phyloP scores from a whole-genome alignment of 2,888 invertebrate species.

The Miltochrista miniata region DNA sequence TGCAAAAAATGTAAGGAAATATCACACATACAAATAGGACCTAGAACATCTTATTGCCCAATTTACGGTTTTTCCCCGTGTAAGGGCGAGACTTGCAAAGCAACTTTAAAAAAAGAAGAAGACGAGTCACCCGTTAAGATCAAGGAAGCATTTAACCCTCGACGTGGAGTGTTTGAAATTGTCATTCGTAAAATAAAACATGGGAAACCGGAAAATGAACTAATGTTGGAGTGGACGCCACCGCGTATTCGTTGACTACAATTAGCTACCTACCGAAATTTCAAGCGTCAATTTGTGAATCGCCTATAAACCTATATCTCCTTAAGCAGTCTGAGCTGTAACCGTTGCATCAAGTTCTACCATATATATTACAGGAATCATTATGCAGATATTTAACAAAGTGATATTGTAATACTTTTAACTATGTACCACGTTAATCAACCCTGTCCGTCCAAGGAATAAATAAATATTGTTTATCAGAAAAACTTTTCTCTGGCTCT shows the following conservation, averaged over 20 bases:
- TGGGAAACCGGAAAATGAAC: slow-evolving; percentile 69
- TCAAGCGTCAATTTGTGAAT: no score
- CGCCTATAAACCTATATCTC: no score
- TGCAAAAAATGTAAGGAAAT: slow-evolving; percentile 44
- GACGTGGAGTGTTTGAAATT: slow-evolving; percentile 74
- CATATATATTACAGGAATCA: no score
- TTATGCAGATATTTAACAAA: no score
- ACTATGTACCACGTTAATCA: no score
- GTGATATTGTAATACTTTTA: no score
- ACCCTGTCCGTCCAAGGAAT: no score
- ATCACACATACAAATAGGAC: slow-evolving; percentile 69
- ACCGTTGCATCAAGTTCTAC: no score
- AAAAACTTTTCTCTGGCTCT: no score
- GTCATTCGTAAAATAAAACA: slow-evolving; percentile 68
- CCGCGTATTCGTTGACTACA: slow-evolving; percentile 56
- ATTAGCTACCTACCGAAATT: slow-evolving; percentile 18
- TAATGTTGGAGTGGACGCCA: slow-evolving; percentile 77
- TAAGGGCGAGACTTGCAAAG: slow-evolving; percentile 65
- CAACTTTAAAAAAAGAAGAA: slow-evolving; percentile 47
- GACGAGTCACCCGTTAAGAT: slow-evolving; percentile 64
- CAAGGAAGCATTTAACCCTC: slow-evolving; percentile 60
- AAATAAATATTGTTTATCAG: background rate
- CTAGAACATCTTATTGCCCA: slow-evolving; percentile 57
- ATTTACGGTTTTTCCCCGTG: slow-evolving; percentile 62
- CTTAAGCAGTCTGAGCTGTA: no score